Percentiles rank a stretch among this genome's conserved stretches.
Conservation (phyloP, 1,140 invertebrate species). For the Ceratitis capitata region DNA sequence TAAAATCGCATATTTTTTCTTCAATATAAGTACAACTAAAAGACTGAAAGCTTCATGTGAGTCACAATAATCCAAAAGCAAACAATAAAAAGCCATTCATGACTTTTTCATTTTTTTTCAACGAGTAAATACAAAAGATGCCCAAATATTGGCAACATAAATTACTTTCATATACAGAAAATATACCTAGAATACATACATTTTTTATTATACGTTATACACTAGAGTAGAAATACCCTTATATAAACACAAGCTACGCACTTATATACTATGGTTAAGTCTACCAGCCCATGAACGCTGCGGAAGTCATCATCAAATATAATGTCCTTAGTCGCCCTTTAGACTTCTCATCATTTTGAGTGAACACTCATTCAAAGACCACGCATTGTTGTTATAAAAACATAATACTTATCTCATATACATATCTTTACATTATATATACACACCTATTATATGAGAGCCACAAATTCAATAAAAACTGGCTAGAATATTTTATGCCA, state of each 20-base stretch:
- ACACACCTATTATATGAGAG: not conserved
- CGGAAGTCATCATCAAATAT: slow-evolving; percentile 6
- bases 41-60: not conserved
- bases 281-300: too few relatives aligned
- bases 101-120: not conserved
- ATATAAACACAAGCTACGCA: not conserved
- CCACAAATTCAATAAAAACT: slow-evolving; percentile 12
- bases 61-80: not conserved
- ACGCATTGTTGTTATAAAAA: not conserved
- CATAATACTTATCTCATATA: too few relatives aligned
- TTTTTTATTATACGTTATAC: not conserved
- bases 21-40: too few relatives aligned
- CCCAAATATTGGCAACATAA: not conserved
- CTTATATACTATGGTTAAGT: too few relatives aligned
- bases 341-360: not conserved
- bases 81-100: not conserved
- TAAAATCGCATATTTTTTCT: too few relatives aligned
- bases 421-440: too few relatives aligned
- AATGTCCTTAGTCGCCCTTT: not conserved
- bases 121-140: not conserved
- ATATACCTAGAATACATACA: not conserved
- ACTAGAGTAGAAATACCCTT: too few relatives aligned
- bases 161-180: not conserved
- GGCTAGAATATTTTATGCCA: not conserved
- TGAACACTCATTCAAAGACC: not conserved